Evolutionary conservation across 2,888 invertebrate species (phyloP), one percentile per base, ranked within the genome.

Genomic region (Aleiodes alternator): DNA sequence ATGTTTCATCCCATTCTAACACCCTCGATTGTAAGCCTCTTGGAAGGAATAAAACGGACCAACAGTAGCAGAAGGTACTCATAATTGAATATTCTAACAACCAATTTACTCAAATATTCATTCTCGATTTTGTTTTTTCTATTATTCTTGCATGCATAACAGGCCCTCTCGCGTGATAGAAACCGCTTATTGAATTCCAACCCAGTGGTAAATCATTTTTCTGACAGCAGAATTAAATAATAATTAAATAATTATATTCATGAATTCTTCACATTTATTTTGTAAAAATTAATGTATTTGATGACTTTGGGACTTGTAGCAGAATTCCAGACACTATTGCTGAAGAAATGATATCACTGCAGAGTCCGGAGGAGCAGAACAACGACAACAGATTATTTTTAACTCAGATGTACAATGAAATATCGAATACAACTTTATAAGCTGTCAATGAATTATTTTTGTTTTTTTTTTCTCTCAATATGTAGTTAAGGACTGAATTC

Each of bases 1-100:
- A 86, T 88, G 85, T 89, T 89, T 86, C 88, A 88, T 85, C 89
- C 89, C 80, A 86, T 84, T 16, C 77, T 88, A 70, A 85, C 87
- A 38, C 86, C 87, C 73, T 86, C 89, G 16, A 86, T 89, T 72
- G 83, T 86, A 31, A 87, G 82, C 78, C 76, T 89, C 70, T 85
- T 89, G 14, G 87, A 89, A 66, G 85, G 84, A 29, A 87, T 89
- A 72, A 89, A 87, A 76, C 82, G 87, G 57, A 87, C 86, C 81
- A 85, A 80, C 64, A 71, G 77, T 53, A 82, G 80, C 66, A 87
- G 85, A 80, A 86, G 88, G 89, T 89, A 84, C 38, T 64, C 1
- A 43, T 64, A 3, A 43, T 38, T 14, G 4, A 43, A 43, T 23
- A 57, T 7, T 68, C 9, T 29, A 23, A 23, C 23, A 56, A 56